Evolutionary conservation across 2,113 vertebrate genomes (phyloP), one percentile per base, ranked within the genome.

Genomic region (Nycticorax nycticorax): DNA sequence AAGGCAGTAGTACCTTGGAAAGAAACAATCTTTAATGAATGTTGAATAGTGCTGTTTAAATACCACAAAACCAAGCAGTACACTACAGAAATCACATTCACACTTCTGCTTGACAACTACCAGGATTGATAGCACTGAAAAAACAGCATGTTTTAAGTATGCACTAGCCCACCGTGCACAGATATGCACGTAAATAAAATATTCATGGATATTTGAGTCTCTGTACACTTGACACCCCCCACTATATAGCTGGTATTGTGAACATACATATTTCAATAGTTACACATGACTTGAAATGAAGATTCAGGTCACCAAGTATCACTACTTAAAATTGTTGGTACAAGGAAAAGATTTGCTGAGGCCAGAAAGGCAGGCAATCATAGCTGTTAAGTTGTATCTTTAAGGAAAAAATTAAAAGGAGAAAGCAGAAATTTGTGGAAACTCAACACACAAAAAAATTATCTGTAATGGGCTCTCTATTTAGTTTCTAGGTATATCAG

Each of bases 1-100:
- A 66, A 99, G 97, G 95, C 99, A 99, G 96, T 99, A 99, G 97
- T 99, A 99, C 97, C 99, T 99, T 92, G 91, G 43, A 97, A 97
- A 92, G 82, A 87, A 75, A 96, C 5, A 92, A 81, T 60, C 20
- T 45, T 53, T 84, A 68, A 86, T 79, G 24, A 86, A 78, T 37
- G 22, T 37, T 52, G 83, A 72, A 92, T 14, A 88, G 47, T 32
- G 84, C 7, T 85, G 33, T 2, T 63, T 55, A 84, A 92, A 60
- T 22, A 90, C 9, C 76, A 77, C 30, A 93, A 73, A 96, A 67
- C 5, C 22, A 32, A 84, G 27, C 1, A 0, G 16, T n/a, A 27
- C 21, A 43, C 48, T 56, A 56, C 35, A 75, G 52, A 88, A 91
- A 75, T 26, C 59, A 53, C 50, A 71, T 35, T 64, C 33, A 37